Conservation (phyloP, 2,888 invertebrate species). For the Drosophila leonis region DNA sequence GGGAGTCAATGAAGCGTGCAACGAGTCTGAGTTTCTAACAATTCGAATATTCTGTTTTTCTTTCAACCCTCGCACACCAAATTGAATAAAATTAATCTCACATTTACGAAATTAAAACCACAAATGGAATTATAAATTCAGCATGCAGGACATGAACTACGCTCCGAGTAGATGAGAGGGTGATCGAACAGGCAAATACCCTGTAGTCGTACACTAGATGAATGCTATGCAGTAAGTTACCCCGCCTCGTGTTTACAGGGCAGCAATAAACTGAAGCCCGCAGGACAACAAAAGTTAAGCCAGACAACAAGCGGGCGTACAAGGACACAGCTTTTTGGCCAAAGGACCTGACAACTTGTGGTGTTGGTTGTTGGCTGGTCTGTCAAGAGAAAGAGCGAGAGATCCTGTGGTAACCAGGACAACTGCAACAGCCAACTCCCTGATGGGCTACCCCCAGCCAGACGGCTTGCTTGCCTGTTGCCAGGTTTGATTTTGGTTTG, state of each 20-base stretch:
- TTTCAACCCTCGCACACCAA: constrained; percentile 31
- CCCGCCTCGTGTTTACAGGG: neutral
- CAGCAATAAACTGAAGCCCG: constrained; percentile 58
- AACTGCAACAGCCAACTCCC: constrained; percentile 33
- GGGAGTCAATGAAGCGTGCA: constrained; percentile 60
- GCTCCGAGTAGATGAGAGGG: neutral
- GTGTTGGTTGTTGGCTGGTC: constrained; percentile 16
- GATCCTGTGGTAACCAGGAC: constrained; percentile 45
- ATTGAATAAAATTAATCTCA: constrained; percentile 80
- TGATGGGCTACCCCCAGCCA: neutral
- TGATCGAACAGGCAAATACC: neutral
- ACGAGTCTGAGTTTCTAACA: constrained; percentile 2
- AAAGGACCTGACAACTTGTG: constrained; percentile 61
- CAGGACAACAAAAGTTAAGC: constrained; percentile 81
- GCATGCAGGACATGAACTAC: constrained; percentile 45
- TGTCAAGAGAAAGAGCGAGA: neutral
- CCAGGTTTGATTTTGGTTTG: constrained; percentile 16
- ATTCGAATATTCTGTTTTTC: constrained; percentile 6
- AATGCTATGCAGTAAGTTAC: neutral
- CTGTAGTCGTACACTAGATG: neutral
- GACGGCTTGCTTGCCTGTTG: neutral
- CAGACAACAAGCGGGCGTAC: constrained; percentile 56
- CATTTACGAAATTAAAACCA: constrained; percentile 82
- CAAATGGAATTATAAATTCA: constrained; percentile 82
- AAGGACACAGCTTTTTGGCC: constrained; percentile 43